phyloP scores from a whole-genome alignment of 2,797 vertebrate genomes.

The Tragelaphus eurycerus region DNA sequence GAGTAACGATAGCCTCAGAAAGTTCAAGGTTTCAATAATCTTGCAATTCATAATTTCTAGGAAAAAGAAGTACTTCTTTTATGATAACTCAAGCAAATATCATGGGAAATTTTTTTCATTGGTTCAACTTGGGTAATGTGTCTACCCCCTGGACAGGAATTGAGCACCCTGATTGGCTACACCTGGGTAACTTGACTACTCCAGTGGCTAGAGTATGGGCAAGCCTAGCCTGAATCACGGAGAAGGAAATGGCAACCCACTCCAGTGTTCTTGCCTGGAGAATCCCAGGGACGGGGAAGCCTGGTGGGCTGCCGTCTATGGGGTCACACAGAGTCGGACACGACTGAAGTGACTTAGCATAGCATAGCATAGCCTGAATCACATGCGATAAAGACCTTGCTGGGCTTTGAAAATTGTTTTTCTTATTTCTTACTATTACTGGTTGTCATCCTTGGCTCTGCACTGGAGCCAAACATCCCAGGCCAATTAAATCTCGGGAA shows the following conservation, averaged over 20 bases:
- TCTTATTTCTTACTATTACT: background rate
- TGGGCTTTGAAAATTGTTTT: background rate
- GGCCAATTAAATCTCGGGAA: background rate
- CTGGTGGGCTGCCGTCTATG: too few species aligned
- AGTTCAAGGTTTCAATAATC: background rate
- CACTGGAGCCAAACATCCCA: background rate
- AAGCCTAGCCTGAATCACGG: background rate
- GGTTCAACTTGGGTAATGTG: background rate
- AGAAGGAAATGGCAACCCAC: too few species aligned
- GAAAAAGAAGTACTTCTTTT: background rate
- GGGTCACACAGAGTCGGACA: too few species aligned
- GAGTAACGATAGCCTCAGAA: background rate
- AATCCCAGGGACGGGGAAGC: too few species aligned
- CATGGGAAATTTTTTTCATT: background rate
- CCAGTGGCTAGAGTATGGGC: background rate
- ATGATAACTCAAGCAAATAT: background rate
- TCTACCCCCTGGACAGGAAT: background rate
- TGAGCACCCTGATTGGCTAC: background rate
- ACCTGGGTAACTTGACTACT: background rate
- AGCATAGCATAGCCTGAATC: background rate
- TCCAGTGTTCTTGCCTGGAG: too few species aligned
- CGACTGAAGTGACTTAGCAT: too few species aligned
- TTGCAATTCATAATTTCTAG: background rate
- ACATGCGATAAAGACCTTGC: background rate
- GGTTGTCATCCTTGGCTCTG: background rate